phyloP scores from a whole-genome alignment of 2,797 vertebrate genomes.

The Buceros bicornis region DNA sequence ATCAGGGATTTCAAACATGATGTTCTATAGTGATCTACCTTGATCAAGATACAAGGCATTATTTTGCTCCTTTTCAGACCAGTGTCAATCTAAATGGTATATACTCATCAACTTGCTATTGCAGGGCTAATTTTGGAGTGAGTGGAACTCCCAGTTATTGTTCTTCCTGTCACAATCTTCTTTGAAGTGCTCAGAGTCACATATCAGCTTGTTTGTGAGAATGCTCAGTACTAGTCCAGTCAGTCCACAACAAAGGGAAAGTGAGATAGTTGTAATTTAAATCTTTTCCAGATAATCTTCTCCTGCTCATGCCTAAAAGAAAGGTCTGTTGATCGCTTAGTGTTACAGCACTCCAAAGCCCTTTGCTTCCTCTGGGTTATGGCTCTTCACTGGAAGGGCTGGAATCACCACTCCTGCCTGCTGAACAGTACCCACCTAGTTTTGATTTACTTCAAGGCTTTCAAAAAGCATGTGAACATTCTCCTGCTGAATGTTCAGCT shows the following conservation, averaged over 20 bases:
- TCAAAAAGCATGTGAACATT: constrained; percentile 30
- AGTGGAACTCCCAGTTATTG: background rate
- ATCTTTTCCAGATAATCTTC: background rate
- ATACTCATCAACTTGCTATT: rapidly evolving
- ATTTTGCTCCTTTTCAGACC: background rate
- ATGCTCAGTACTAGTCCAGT: background rate
- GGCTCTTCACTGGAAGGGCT: background rate
- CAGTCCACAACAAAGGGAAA: background rate
- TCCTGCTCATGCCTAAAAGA: background rate
- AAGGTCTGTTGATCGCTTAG: background rate
- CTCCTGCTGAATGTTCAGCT: background rate
- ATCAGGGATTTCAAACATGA: background rate
- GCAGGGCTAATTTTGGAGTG: background rate
- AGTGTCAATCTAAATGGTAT: background rate
- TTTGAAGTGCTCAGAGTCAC: background rate
- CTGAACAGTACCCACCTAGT: background rate
- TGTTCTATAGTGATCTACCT: background rate
- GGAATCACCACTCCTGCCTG: background rate
- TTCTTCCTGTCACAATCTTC: background rate
- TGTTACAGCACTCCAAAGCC: background rate
- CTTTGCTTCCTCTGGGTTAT: background rate
- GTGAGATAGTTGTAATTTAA: background rate
- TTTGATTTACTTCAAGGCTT: constrained; percentile 39
- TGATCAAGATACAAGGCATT: background rate
- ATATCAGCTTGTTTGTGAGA: background rate